These are phyloP conservation scores for Ataeniobius toweri DNA, from an alignment of 2,797 vertebrate species.

Conservation along the genomic window DNA sequence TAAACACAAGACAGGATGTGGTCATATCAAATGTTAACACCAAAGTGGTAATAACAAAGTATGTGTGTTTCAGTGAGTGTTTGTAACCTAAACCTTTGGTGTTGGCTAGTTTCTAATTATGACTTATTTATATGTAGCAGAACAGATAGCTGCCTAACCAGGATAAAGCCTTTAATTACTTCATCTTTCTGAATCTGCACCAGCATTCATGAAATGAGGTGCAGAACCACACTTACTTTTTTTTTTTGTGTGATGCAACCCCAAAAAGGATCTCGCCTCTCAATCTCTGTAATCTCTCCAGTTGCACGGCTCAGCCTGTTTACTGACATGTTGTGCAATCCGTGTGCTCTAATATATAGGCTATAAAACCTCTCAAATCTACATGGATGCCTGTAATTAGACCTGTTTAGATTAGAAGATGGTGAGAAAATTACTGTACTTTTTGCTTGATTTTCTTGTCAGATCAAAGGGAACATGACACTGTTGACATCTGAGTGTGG, in stretches of 20 bases:
- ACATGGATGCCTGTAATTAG: conserved; percentile 80
- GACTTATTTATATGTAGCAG: conserved; percentile 73
- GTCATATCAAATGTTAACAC: conserved; percentile 73
- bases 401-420: conserved; percentile 79
- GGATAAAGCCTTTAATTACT: conserved; percentile 82
- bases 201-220: conserved; percentile 67
- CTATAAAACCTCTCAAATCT: conserved; percentile 69
- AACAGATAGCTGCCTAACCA: conserved; percentile 73
- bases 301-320: conserved; percentile 55
- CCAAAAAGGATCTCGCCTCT: conserved; percentile 28
- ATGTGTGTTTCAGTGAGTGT: conserved; percentile 62
- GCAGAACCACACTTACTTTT: conserved; percentile 28
- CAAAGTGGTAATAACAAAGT: conserved; percentile 75
- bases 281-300: conserved; percentile 30
- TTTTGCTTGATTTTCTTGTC: conserved; percentile 73
- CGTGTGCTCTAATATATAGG: conserved; percentile 65
- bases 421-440: conserved; percentile 66
- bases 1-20: conserved; percentile 64
- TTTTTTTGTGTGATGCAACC: conserved; percentile 64
- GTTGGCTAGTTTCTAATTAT: conserved; percentile 84
- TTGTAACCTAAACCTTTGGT: conserved; percentile 77
- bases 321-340: conserved; percentile 67
- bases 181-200: conserved; percentile 78
- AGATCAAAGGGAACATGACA: conserved; percentile 73
- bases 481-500: conserved; percentile 52